Conservation (phyloP, 2,113 vertebrate genomes). For the Mesitornis unicolor region DNA sequence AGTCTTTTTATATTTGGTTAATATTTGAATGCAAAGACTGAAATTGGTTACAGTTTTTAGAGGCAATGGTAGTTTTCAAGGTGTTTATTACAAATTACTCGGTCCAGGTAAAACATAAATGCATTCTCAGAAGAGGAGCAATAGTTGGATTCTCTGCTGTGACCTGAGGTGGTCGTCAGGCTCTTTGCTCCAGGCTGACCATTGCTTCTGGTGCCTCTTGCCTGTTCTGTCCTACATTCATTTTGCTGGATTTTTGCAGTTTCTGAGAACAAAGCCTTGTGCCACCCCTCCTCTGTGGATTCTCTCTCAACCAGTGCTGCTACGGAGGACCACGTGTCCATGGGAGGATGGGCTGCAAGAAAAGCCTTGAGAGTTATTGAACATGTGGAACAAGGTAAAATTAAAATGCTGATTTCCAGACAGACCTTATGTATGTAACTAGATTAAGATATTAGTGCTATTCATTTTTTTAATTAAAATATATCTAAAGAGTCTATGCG, state of each 20-base stretch:
- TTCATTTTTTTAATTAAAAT: too few relatives aligned
- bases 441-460: background rate
- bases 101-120: background rate
- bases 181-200: background rate
- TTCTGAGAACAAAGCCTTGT: constrained; percentile 96
- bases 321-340: constrained; percentile 96
- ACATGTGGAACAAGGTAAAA: constrained; percentile 92
- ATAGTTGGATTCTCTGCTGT: background rate
- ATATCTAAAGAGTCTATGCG: background rate
- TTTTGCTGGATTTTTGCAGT: constrained; percentile 76
- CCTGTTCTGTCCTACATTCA: background rate
- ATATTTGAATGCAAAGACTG: background rate
- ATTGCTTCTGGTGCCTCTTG: background rate
- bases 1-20: background rate
- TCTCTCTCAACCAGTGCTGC: constrained; percentile 97
- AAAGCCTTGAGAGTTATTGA: constrained; percentile 94
- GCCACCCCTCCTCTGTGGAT: constrained; percentile 97
- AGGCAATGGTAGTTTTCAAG: background rate
- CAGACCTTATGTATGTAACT: background rate
- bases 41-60: background rate
- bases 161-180: background rate
- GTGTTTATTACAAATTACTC: background rate
- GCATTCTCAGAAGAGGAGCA: fast-evolving
- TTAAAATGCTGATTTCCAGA: background rate
- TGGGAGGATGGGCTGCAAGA: constrained; percentile 98